Conservation (phyloP, 2,113 vertebrate species). For the Porphyrio hochstetteri region DNA sequence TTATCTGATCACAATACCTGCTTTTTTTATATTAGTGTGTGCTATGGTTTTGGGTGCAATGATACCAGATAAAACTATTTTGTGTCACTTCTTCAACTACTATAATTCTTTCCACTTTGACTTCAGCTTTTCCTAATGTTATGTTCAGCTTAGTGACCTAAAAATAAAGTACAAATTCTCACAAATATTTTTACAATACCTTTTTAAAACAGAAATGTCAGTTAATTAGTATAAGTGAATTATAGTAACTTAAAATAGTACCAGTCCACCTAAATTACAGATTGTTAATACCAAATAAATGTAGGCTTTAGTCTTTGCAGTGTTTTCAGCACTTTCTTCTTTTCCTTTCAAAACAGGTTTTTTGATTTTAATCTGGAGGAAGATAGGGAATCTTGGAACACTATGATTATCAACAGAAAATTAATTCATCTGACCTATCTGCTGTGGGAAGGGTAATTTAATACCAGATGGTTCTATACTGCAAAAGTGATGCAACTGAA, state of each 20-base stretch:
- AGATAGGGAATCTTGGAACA: not conserved
- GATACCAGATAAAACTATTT: not conserved
- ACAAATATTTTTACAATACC: not conserved
- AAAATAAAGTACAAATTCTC: not conserved
- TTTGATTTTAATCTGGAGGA: slow-evolving; percentile 33
- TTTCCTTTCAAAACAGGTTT: slow-evolving; percentile 26
- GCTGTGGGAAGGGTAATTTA: slow-evolving; percentile 26
- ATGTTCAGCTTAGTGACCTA: not conserved
- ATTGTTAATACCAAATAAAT: not conserved
- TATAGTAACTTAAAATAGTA: not conserved
- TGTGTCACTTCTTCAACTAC: not conserved
- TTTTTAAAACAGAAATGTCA: not conserved
- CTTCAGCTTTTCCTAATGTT: not conserved
- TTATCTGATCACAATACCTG: no score
- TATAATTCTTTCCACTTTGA: not conserved
- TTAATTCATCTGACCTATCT: slow-evolving; percentile 31
- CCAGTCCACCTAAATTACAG: not conserved
- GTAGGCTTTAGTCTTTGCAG: not conserved
- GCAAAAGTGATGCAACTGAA: not conserved
- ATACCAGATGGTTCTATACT: not conserved
- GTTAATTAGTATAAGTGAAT: not conserved
- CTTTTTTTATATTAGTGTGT: not conserved
- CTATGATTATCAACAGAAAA: slow-evolving; percentile 28
- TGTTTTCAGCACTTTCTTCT: not conserved
- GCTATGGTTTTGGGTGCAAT: not conserved